Conservation (phyloP, 2,888 invertebrate genomes). For the Trichacis sp. region DNA sequence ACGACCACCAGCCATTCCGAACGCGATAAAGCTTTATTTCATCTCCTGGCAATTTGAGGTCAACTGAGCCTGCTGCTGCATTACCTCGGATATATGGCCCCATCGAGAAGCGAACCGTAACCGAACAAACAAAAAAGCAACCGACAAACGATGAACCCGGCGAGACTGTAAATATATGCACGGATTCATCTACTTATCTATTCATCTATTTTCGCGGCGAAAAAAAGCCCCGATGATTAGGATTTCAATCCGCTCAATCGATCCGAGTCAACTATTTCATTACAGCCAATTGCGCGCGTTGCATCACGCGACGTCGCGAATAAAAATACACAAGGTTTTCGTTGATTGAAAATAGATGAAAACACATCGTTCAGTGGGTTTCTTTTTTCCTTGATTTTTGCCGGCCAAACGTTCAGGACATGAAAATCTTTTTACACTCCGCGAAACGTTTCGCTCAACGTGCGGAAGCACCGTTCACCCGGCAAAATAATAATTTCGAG, state of each 20-base stretch:
- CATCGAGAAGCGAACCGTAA: background rate
- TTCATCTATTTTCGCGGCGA: background rate
- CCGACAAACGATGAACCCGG: too few relatives aligned
- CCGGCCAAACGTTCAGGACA: too few relatives aligned
- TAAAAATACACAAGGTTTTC: background rate
- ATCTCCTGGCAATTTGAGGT: constrained; percentile 9
- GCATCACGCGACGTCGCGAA: background rate
- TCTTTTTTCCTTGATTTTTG: too few relatives aligned
- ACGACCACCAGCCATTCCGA: background rate
- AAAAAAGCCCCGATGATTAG: background rate
- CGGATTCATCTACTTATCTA: too few relatives aligned
- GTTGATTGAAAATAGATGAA: background rate
- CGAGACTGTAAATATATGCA: background rate
- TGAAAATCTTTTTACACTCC: too few relatives aligned
- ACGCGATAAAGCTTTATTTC: constrained; percentile 3
- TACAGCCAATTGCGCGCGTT: background rate
- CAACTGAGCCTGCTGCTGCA: background rate
- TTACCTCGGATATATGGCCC: background rate
- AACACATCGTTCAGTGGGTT: background rate
- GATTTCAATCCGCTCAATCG: background rate
- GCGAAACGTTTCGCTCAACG: too few relatives aligned
- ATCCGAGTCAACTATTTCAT: background rate
- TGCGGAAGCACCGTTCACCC: background rate
- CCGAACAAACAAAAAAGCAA: too few relatives aligned
- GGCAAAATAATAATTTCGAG: background rate